Conservation (phyloP, 2,113 vertebrate genomes). For the Pterocles orientalis region DNA sequence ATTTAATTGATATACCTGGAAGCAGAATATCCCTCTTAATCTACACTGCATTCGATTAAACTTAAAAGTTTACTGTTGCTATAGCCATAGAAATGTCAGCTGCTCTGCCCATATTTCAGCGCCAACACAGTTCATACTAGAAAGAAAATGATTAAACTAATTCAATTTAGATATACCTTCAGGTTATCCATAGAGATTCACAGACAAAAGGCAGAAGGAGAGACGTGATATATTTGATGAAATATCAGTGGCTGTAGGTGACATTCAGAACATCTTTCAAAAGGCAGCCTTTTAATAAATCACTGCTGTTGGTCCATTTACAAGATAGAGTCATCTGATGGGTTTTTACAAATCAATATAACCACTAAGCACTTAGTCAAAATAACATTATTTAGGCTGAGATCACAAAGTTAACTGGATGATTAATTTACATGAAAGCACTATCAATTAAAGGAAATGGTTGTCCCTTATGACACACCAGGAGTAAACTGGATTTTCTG, state of each 20-base stretch:
- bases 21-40: neutral
- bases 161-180: neutral
- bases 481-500: neutral
- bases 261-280: constrained; percentile 42
- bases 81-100: neutral
- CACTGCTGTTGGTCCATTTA: constrained; percentile 41
- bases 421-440: constrained; percentile 52
- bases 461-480: constrained; percentile 27
- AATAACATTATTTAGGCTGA: constrained; percentile 54
- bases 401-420: constrained; percentile 57
- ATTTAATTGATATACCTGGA: neutral
- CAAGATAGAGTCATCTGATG: constrained; percentile 41
- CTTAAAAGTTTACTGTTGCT: neutral
- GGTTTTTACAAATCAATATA: constrained; percentile 60
- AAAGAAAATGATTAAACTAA: constrained; percentile 18
- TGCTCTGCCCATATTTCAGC: neutral
- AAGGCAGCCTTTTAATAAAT: constrained; percentile 53
- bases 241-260: constrained; percentile 9
- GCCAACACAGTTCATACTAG: neutral
- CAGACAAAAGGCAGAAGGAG: neutral
- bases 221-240: neutral
- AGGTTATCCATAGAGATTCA: neutral
- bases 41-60: neutral
- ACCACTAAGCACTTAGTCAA: constrained; percentile 43
- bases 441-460: constrained; percentile 24